Conservation (phyloP, 1,140 invertebrate genomes). For the Sinonovacula constricta region DNA sequence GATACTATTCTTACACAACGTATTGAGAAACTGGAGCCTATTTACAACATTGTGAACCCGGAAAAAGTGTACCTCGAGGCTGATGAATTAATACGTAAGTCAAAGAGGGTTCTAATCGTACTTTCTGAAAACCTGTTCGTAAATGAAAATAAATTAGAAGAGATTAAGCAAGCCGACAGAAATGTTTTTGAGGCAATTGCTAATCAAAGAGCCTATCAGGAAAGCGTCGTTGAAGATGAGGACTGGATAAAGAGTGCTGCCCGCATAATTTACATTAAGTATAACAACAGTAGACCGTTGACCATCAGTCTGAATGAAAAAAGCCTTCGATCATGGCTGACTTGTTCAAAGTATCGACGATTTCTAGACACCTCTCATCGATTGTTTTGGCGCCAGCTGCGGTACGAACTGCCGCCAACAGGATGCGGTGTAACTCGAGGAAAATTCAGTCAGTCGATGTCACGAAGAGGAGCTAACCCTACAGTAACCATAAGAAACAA, state of each 20-base stretch:
- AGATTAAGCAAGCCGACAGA: conserved; percentile 28
- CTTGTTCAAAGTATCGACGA: not conserved
- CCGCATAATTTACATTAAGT: not conserved
- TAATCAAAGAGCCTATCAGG: not conserved
- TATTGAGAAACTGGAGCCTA: conserved; percentile 17
- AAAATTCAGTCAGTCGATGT: too few species aligned
- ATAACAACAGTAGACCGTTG: not conserved
- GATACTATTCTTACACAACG: conserved; percentile 8
- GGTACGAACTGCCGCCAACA: not conserved
- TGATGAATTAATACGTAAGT: conserved; percentile 17
- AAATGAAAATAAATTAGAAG: conserved; percentile 5
- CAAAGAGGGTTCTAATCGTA: conserved; percentile 21
- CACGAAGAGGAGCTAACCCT: too few species aligned
- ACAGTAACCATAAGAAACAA: too few species aligned
- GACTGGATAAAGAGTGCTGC: not conserved
- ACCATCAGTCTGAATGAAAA: not conserved
- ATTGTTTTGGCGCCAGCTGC: not conserved
- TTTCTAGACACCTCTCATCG: not conserved
- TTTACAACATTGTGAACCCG: conserved; percentile 25
- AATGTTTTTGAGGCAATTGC: conserved; percentile 22
- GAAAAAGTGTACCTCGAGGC: conserved; percentile 8
- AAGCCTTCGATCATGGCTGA: not conserved
- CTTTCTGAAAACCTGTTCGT: conserved; percentile 32
- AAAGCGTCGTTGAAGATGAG: not conserved
- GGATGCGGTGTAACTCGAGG: not conserved